Base-by-base conservation (phyloP, 2,888 invertebrate species). In the Hypolimnas misippus region DNA sequence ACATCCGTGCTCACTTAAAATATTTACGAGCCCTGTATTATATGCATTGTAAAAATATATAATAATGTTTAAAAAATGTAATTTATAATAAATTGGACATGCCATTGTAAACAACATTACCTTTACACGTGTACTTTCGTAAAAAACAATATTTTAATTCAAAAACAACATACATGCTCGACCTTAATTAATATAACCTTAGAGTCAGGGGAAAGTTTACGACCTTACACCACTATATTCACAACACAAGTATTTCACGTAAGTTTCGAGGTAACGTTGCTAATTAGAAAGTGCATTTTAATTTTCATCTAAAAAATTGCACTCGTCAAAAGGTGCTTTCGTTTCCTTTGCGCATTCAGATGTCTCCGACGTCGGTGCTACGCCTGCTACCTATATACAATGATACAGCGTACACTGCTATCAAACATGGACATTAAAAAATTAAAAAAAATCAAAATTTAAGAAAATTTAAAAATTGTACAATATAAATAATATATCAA, bases 291-390 rank as follows among this genome's bases (percentile, higher is more conserved):
- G 46, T 57, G 19, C 38, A 56, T 64, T 77, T 76, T 74, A 73
- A 78, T 73, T 72, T 73, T 51, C 60, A 72, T 63, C 65, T 67
- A 76, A 78, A 49, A 81, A 76, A 70, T 74, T 68, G 29, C 70
- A 69, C 58, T 62, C 67, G 66, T 75, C 67, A 69, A 68, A 50
- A 72, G 70, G 64, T 62, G 67, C 66, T 75, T 75, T 72, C 75
- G 72, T 75, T 77, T 75, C 72, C 71, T 75, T 77, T 76, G 67
- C 72, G 66, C 73, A 78, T 78, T 78, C 73, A 77, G 77, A 77
- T 74, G 76, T 75, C 72, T 69, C 63, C 65, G 65, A 64, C 66
- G 72, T 62, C 62, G 35, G 17, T 21, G 35, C 46, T 61, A 64
- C 17, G 46, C 29, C 52, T 57, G 25, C 49, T 49, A 49, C 49